phyloP scores from a whole-genome alignment of 2,797 vertebrate genomes.

The Galago senegalensis region DNA sequence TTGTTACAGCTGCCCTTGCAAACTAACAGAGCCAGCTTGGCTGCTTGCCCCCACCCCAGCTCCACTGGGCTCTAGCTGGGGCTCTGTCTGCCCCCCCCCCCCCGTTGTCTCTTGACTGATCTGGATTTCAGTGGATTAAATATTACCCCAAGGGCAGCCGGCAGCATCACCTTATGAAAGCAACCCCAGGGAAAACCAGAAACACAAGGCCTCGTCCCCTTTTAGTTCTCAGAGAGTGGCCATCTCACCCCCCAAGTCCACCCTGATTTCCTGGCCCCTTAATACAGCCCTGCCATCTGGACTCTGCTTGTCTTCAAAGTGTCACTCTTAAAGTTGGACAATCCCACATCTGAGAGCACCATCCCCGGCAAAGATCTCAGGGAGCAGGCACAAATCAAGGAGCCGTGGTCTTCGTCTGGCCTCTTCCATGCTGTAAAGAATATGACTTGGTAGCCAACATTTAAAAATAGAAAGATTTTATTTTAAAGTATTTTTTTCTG shows the following conservation, averaged over 20 bases:
- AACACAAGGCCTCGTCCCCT: not conserved
- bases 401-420: not conserved
- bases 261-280: not conserved
- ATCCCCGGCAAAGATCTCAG: not conserved
- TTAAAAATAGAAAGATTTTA: constrained; percentile 2
- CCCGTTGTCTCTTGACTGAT: not conserved
- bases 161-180: not conserved
- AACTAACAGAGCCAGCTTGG: not conserved
- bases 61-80: not conserved
- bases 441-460: not conserved
- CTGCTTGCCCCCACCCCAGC: not conserved
- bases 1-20: not conserved
- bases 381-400: not conserved
- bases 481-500: not conserved
- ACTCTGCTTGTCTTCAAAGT: not conserved
- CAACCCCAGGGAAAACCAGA: not conserved
- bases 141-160: not conserved
- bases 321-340: not conserved
- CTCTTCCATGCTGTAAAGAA: not conserved
- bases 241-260: not conserved
- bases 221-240: not conserved
- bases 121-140: not conserved
- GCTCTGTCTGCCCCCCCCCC: not conserved
- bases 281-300: not conserved
- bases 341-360: not conserved